Conservation (phyloP, 2,113 vertebrate genomes). For the Nannobrachium achirus region DNA sequence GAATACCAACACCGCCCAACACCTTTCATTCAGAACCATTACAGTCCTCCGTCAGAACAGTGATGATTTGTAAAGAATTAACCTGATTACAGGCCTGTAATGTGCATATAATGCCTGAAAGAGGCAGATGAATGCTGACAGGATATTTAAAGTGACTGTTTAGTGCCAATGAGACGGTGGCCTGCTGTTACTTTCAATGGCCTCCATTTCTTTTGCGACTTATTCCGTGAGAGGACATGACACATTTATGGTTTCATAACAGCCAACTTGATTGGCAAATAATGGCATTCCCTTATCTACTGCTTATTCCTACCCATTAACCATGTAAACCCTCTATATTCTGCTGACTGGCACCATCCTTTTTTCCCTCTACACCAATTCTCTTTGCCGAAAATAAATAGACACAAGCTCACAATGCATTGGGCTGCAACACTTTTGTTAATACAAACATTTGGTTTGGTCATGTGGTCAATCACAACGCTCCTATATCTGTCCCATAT, state of each 20-base stretch:
- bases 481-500: no score
- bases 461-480: no score
- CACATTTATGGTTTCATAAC: slow-evolving; percentile 7
- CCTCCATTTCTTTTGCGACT: not conserved
- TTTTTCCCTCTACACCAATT: slow-evolving; percentile 9
- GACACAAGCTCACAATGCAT: no score
- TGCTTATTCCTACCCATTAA: not conserved
- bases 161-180: not conserved
- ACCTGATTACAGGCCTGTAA: slow-evolving; percentile 18
- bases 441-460: no score
- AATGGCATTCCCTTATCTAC: not conserved
- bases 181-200: not conserved
- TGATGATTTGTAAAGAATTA: not conserved
- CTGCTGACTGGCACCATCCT: not conserved
- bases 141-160: no score
- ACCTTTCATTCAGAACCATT: not conserved
- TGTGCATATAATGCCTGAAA: slow-evolving; percentile 11
- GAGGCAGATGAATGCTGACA: not conserved
- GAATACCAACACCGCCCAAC: slow-evolving; percentile 4
- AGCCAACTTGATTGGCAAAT: not conserved
- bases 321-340: slow-evolving; percentile 13
- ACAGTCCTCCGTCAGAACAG: not conserved
- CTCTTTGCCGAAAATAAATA: slow-evolving; percentile 10
- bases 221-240: not conserved
- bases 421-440: no score